Base-by-base conservation (phyloP, 2,797 vertebrate genomes). In the Pangasius mekongensis region DNA sequence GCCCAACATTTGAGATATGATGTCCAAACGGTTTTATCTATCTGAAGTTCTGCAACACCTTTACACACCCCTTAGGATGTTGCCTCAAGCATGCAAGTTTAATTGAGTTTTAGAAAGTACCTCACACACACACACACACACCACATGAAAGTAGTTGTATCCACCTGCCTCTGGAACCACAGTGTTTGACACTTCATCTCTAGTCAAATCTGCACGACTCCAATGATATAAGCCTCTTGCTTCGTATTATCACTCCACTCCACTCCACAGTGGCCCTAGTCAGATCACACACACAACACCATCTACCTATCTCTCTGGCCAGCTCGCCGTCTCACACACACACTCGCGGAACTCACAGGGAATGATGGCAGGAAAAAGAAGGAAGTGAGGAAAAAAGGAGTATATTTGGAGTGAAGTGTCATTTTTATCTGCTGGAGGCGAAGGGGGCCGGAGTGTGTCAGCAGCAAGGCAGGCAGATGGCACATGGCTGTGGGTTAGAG, bases 351-450 rank as follows among this genome's bases (percentile, higher is more conserved):
- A 62, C 33, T 54, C 77, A 60, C 49, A 22, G 10, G 69, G 52
- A 82, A 87, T 62, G 76, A 83, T 8, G 47, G 76, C 69, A 90
- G 62, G 49, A 88, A 60, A 64, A 73, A 64, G 74, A 86, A 86
- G 43, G 78, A 84, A 78, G 74, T 14, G 20, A 60, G 84, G 82
- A 52, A 84, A 88, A 86, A 89, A 91, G 52, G 54, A 82, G 54
- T 88, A 80, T 86, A 85, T 89, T 81, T 89, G 78, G 33, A 86
- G 71, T n/a, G 84, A 62, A 76, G 83, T 86, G 89, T 89, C 89
- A 92, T 92, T 89, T 91, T 89, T 88, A 90, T 87, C 71, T 78
- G 88, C 85, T 89, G 71, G 52, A 76, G 88, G 89, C 85, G 80
- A 89, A 86, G 60, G 69, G 69, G 9, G 83, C 77, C 86, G 78